phyloP scores from a whole-genome alignment of 2,888 invertebrate genomes.

The Mechanitis mazaeus region DNA sequence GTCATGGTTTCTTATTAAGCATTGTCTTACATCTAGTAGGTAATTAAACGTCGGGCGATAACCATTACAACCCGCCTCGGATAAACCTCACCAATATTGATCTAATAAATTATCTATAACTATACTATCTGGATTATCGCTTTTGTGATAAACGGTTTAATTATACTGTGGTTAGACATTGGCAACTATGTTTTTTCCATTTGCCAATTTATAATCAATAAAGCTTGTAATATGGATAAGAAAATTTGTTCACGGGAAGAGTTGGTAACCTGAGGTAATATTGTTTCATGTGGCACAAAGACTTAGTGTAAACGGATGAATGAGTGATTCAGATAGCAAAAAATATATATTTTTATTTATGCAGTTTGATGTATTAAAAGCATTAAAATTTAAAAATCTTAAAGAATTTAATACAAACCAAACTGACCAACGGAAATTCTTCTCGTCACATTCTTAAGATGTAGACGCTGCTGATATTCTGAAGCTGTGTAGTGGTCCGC shows the following conservation, averaged over 20 bases:
- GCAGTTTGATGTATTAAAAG: too few species aligned
- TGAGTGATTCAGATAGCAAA: too few species aligned
- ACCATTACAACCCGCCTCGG: constrained; percentile 58
- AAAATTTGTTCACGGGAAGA: too few species aligned
- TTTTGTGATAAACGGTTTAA: constrained; percentile 39
- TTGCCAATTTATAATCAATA: too few species aligned
- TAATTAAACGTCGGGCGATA: constrained; percentile 68
- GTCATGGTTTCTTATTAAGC: constrained; percentile 71
- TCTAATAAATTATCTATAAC: constrained; percentile 67
- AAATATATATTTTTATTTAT: too few species aligned
- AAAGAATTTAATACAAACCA: constrained; percentile 7
- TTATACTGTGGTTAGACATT: constrained; percentile 5
- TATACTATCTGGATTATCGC: constrained; percentile 54
- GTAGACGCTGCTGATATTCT: constrained; percentile 18
- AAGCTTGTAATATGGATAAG: too few species aligned
- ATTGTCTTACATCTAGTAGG: constrained; percentile 65
- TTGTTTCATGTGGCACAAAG: too few species aligned
- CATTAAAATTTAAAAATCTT: background rate
- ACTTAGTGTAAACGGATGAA: too few species aligned
- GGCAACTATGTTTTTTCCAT: too few species aligned
- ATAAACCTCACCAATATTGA: constrained; percentile 67
- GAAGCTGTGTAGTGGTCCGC: constrained; percentile 28
- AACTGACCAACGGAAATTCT: constrained; percentile 20
- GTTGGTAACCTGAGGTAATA: background rate
- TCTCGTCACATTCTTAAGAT: constrained; percentile 16